These are phyloP conservation scores for Lasiurus borealis DNA, from an alignment of 2,113 vertebrate species.

Conservation along the genomic window DNA sequence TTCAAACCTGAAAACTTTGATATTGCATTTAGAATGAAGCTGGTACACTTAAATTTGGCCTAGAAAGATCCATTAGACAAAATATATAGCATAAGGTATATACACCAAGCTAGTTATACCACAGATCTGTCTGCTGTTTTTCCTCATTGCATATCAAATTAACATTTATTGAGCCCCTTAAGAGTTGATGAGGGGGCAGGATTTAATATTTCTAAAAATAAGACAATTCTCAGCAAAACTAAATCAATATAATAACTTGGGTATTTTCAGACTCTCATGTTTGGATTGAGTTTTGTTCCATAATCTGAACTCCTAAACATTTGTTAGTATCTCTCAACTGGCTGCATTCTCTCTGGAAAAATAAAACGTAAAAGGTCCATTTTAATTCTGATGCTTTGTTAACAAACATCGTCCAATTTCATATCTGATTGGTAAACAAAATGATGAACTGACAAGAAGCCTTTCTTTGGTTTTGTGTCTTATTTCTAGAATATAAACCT, in stretches of 20 bases:
- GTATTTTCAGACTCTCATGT: neutral
- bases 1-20: constrained; percentile 48
- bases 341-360: neutral
- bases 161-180: neutral
- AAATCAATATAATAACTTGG: neutral
- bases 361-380: neutral
- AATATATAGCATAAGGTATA: neutral
- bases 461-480: neutral
- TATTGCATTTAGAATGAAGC: constrained; percentile 35
- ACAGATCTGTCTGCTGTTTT: neutral
- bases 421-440: neutral
- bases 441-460: neutral
- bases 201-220: constrained; percentile 41
- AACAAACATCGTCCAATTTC: neutral
- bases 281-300: neutral
- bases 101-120: neutral
- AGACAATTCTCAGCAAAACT: neutral
- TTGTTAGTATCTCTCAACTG: neutral
- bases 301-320: neutral
- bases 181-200: neutral
- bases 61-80: constrained; percentile 13
- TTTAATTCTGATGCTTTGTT: neutral
- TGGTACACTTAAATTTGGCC: constrained; percentile 38
- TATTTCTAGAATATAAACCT: neutral
- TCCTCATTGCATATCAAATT: neutral